Evolutionary conservation across 2,797 vertebrate species (phyloP), one percentile per base, ranked within the genome.

Genomic region (Rhinatrema bivittatum): DNA sequence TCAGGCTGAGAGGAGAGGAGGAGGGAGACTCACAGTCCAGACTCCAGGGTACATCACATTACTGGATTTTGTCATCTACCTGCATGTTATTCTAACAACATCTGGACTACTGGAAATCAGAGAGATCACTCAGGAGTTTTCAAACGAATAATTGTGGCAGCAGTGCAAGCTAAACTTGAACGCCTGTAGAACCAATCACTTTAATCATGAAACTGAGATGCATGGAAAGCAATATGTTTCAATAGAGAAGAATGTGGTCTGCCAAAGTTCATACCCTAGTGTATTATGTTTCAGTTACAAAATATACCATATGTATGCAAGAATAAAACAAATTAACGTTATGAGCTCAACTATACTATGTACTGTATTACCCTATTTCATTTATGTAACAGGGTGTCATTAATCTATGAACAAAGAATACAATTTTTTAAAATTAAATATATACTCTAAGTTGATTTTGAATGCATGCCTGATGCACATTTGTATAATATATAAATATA

Each of bases 21-120:
- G 7, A 29, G 40, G 55, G 57, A 46, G 43, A 38, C 33, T 48
- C 1, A 1, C 35, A 18, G 62, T 49, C 49, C 66, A 71, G 59
- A 53, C 57, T 13, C 9, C 19, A 43, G 61, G 46, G 62, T 38
- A 65, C 72, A 58, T 62, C 43, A 57, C 20, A 56, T 56, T 62
- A 47, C 34, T 54, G 65, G 60, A 68, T 32, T 62, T 66, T 46
- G 38, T 25, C 50, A 62, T 64, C 69, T 79, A 82, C 70, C 78
- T 76, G 64, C 30, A 36, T 59, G 61, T 59, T 75, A 70, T 59
- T 74, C 64, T 70, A 75, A 71, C 60, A 72, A 78, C 76, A 78
- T 62, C 41, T 56, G 63, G 72, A 60, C 72, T 75, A 71, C 72
- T 73, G 66, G 63, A 74, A 75, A 72, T 57, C 62, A 42, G 46